phyloP scores from a whole-genome alignment of 2,113 vertebrate genomes.

The Dasyurus viverrinus region DNA sequence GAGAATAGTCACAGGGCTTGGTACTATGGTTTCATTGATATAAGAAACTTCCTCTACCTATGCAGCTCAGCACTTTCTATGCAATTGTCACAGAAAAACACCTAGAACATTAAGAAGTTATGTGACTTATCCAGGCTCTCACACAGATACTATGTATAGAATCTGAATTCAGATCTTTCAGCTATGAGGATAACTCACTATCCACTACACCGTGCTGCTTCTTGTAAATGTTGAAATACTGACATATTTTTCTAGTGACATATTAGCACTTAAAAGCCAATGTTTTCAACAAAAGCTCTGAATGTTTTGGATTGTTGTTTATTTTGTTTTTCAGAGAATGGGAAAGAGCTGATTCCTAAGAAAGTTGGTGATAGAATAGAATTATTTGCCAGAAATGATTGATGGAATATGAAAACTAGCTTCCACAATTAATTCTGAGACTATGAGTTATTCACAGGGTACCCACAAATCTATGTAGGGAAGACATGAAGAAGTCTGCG shows the following conservation, averaged over 20 bases:
- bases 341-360: constrained; percentile 36
- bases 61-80: background rate
- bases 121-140: background rate
- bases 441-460: background rate
- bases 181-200: background rate
- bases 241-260: background rate
- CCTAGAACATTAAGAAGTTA: background rate
- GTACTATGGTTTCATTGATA: background rate
- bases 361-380: constrained; percentile 21
- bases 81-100: background rate
- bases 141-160: background rate
- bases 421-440: constrained; percentile 17
- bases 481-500: constrained; percentile 42
- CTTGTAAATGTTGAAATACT: background rate
- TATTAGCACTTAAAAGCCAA: constrained; percentile 42
- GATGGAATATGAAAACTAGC: background rate
- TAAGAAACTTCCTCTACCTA: background rate
- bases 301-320: background rate
- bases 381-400: constrained; percentile 40
- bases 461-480: constrained; percentile 26
- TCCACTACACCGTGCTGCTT: background rate
- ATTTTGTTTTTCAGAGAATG: constrained; percentile 41
- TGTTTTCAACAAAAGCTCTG: background rate
- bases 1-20: background rate
- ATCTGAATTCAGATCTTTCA: background rate